Percentiles rank a stretch among this genome's conserved stretches.
Conservation (phyloP, 92 coral and sea anemone genomes). For the Zoanthus gigantus region DNA sequence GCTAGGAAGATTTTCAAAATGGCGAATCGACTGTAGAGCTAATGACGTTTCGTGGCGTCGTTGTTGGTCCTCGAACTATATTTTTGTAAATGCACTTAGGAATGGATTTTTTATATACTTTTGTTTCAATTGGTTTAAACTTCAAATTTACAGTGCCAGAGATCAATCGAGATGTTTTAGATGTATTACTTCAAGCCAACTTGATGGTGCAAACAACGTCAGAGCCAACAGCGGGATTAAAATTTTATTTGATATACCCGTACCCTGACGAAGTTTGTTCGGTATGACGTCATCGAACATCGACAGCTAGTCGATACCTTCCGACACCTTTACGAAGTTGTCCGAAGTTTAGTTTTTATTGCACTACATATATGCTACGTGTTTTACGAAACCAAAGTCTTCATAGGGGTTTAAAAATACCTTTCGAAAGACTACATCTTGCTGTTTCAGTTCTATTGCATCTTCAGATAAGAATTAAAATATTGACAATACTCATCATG, state of each 20-base stretch:
- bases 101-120: constrained; percentile 27
- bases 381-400: not conserved
- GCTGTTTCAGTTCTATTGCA: not conserved
- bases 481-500: not conserved
- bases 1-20: constrained; percentile 79
- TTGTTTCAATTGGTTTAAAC: constrained; percentile 22
- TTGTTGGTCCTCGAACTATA: constrained; percentile 23
- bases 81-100: constrained; percentile 53
- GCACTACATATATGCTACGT: not conserved
- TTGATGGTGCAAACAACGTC: constrained; percentile 93
- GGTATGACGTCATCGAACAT: constrained; percentile 75
- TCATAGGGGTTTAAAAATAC: not conserved
- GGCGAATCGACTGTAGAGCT: constrained; percentile 86
- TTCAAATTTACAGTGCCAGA: constrained; percentile 53
- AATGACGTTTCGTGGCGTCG: constrained; percentile 78
- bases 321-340: constrained; percentile 67
- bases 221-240: constrained; percentile 94
- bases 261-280: constrained; percentile 65
- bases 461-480: not conserved
- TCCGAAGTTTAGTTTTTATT: constrained; percentile 6
- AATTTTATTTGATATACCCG: constrained; percentile 72
- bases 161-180: constrained; percentile 84
- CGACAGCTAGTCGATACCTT: constrained; percentile 60
- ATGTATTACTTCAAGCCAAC: constrained; percentile 85
- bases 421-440: not conserved